Percentiles rank a stretch among this genome's conserved stretches.
Evolutionary conservation across 2,888 invertebrate genomes (phyloP).

Genomic region (Melanostoma mellinum): DNA sequence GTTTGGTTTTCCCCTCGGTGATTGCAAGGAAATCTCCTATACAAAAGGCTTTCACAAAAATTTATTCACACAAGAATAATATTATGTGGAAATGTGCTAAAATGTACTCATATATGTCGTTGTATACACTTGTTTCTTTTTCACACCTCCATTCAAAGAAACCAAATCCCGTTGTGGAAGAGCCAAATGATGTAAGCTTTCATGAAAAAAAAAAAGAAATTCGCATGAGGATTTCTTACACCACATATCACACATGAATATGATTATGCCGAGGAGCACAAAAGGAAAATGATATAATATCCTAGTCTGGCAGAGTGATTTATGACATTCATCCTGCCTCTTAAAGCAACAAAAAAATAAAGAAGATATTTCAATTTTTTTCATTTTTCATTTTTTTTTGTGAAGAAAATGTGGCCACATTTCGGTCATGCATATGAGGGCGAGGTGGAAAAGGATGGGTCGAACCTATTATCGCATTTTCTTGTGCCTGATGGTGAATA

Average conservation of each 20-base stretch:
- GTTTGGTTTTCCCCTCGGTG: constrained; percentile 27
- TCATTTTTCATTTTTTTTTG: not conserved
- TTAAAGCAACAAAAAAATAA: not conserved
- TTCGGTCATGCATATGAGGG: not conserved
- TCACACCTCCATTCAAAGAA: constrained; percentile 15
- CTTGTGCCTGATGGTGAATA: too few species aligned
- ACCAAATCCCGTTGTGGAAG: not conserved
- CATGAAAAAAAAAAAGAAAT: not conserved
- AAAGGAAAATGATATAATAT: not conserved
- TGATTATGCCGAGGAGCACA: not conserved
- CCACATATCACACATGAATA: not conserved
- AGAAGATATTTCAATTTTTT: too few species aligned
- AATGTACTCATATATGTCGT: not conserved
- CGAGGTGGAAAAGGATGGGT: too few species aligned
- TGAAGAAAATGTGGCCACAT: not conserved
- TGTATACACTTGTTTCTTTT: not conserved
- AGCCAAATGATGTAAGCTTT: constrained; percentile 13
- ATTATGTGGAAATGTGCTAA: constrained; percentile 35
- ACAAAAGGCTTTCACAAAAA: constrained; percentile 20
- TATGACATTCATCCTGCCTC: not conserved
- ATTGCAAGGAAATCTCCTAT: constrained; percentile 27
- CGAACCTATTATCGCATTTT: too few species aligned
- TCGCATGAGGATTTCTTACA: not conserved
- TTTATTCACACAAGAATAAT: constrained; percentile 19
- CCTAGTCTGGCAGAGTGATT: not conserved